Evolutionary conservation across 2,797 vertebrate species (phyloP), one percentile per base, ranked within the genome.

Genomic region (Pangasius djambal): DNA sequence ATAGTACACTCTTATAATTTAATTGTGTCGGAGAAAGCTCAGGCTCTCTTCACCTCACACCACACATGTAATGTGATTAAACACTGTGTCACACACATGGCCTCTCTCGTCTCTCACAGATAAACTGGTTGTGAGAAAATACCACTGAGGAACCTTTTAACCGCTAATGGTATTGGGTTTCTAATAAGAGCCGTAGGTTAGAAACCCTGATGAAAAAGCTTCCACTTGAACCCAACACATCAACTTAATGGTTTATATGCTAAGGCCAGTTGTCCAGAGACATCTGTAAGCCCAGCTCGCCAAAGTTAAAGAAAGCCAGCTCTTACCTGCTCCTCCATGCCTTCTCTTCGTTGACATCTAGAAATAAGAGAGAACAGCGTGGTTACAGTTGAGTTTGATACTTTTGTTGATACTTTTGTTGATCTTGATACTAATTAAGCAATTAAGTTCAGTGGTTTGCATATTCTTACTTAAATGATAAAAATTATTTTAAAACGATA

Each of bases 241-340:
- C 89, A 40, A 40, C 28, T 44, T 31, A 88, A 65, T 59, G 52
- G 34, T 55, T 70, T 83, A 12, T 48, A 82, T 15, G 61, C 12
- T 13, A 3, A 69, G n/a, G 48, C 83, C 83, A 85, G 83, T 52
- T 85, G 83, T 69, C 48, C 25, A 20, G 44, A 69, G 44, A 69
- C 83, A 22, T 28, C 70, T 57, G 50, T 40, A 12, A 52, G 59
- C 25, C 34, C 69, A 89, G 69, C 75, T 52, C 70, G 52, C 8
- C 74, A 2, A 74, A 77, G 84, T 31, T 77, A 79, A 82, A 40
- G 12, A 86, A 61, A 87, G 86, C 61, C 52, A 50, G 89, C 22
- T 89, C 95, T 94, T 96, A 97, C 96, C 96, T 95, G 96, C 92
- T n/a, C 88, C 92, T 85, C 94, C 91, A 89, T 94, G 90, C 89